A percentile compares a stretch with the other conserved stretches of the same genome.
Evolutionary conservation across 2,888 invertebrate genomes (phyloP).

Genomic region (Spisula solida): DNA sequence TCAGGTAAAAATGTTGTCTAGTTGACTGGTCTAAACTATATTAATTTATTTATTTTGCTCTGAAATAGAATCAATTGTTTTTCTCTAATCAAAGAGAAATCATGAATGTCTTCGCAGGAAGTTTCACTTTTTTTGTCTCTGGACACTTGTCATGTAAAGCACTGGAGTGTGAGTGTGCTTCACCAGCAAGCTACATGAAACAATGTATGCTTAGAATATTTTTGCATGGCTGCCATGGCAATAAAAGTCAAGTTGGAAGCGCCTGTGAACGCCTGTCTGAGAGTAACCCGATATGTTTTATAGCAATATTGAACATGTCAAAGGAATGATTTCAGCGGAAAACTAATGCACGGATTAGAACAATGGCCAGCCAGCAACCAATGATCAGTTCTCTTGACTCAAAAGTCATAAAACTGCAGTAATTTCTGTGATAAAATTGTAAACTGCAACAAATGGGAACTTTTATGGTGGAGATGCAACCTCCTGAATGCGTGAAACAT

Average conservation of each 20-base stretch:
- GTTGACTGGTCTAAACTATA: too few relatives aligned
- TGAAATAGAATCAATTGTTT: too few relatives aligned
- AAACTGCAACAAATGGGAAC: constrained; percentile 42
- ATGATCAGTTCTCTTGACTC: constrained; percentile 22
- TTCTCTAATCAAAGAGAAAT: neutral
- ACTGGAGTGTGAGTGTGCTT: neutral
- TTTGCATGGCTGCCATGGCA: neutral
- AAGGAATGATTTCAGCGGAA: constrained; percentile 4
- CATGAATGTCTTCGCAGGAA: neutral
- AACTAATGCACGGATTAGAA: constrained; percentile 2
- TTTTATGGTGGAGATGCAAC: constrained; percentile 37
- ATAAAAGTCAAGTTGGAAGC: constrained; percentile 1
- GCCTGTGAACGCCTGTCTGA: neutral
- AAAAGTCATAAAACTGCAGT: constrained; percentile 44
- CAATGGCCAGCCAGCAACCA: neutral
- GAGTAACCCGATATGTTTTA: constrained; percentile 8
- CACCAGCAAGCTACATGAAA: neutral
- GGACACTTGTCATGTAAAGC: neutral
- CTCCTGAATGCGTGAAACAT: constrained; percentile 30
- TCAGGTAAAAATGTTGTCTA: too few relatives aligned
- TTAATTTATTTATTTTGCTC: too few relatives aligned
- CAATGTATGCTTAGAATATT: neutral
- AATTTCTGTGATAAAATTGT: constrained; percentile 32
- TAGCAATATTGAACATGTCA: constrained; percentile 25
- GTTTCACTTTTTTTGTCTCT: neutral